Base-by-base conservation (phyloP, 2,888 invertebrate species). In the Empis livida region DNA sequence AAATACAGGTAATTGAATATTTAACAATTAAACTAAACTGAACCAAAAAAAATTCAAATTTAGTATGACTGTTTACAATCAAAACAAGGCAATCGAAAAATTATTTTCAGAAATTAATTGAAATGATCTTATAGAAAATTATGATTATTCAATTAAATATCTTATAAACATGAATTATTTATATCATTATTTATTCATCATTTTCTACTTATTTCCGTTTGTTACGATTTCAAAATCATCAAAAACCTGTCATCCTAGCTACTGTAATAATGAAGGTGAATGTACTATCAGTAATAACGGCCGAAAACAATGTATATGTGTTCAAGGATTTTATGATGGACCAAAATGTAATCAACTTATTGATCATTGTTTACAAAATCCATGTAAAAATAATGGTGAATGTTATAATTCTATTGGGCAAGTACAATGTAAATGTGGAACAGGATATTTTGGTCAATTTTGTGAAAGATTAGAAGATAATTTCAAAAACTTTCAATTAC, bases 241-340 rank as follows among this genome's bases (percentile, higher is more conserved):
- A 9, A 27, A 27, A 27, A 8, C 9, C 6, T 47, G 47, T 16
- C n/a, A 41, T 32, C n/a, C 15, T 13, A 35, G 9, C 9, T 41
- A 35, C 17, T 48, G 48, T 11, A 48, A 48, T 32, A 27, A 45
- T 17, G 44, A 45, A 41, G 48, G 48, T 13, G 15, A 32, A 23
- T 48, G 48, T 13, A 41, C 35, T 38, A 13, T 38, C 8, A 15
- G 42, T 32, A 14, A 37, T 15, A 1, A 1, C 2, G 16, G 17
- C 17, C 8, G 2, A 17, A 42, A 42, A 30, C 2, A 11, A 9
- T 48, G 48, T 42, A 11, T 45, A 17, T 48, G 48, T 30, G 30
- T 48, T 5, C 14, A 48, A 38, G 20, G 38, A 10, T 35, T 42
- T 45, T 48, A 42, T 15, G n/a, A 41, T 4, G 48, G 48, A 3